Evolutionary conservation across 1,140 invertebrate species (phyloP), one percentile per base, ranked within the genome.

Genomic region (Rhopalosiphum padi): DNA sequence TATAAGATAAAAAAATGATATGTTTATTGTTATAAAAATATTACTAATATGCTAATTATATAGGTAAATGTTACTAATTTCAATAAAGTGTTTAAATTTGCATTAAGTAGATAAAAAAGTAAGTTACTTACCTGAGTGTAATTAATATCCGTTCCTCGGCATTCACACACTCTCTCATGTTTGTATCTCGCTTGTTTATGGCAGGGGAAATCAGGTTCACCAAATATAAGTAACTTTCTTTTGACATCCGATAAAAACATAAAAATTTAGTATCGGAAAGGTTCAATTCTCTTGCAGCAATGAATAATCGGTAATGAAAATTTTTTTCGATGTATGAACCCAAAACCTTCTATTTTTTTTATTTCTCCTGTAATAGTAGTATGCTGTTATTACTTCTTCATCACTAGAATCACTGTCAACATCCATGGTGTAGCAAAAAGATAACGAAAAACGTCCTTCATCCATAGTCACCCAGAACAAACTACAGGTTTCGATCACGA

Each of bases 181-280:
- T 88, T 88, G 86, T 51, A 88, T 88, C 15, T 88, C 4, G 46
- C 30, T 88, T 88, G 46, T 88, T 51, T 35, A 88, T 88, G 30
- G 46, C 86, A 88, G 46, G 46, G 30, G 86, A 88, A 88, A 88
- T 88, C 30, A 48, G 11, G 3, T 88, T 30, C 30, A 88, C 86
- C 46, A 88, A 88, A 30, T 88, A 21, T 88, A 88, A 51, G 46
- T 88, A 51, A 88, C 43, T 87, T 48, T 87, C 85, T 88, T 88
- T 88, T 51, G 86, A 88, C 46, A 88, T 88, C 23, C 86, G 46
- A 51, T 88, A 51, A 88, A 88, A 88, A 51, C 86, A 68, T 83
- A 91, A 91, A 48, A 91, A 91, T 48, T 91, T 68, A 43, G 53
- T 48, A 48, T 91, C 90, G n/a, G 90, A 91, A 46, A 91, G 18